Evolutionary conservation across 2,888 invertebrate species (phyloP), one percentile per base, ranked within the genome.

Genomic region (Thecocarcelia acutangulata): DNA sequence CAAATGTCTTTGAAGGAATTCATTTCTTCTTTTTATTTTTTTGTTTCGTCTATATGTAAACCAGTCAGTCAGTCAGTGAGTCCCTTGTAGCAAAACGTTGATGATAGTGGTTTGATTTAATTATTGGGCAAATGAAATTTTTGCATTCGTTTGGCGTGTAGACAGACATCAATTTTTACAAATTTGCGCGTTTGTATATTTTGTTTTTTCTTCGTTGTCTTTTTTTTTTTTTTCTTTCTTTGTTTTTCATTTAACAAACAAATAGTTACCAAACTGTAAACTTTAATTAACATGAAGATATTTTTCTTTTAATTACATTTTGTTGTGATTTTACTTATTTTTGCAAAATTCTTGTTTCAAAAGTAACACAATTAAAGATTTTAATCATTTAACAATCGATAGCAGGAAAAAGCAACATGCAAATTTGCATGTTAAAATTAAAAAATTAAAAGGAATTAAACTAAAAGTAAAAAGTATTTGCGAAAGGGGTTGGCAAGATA

Each of bases 121-220:
- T 78, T 75, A 78, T 81, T 83, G 75, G 76, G 74, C 75, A 58
- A 78, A 28, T 52, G 69, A 69, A 76, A 69, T 61, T 61, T 68
- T 61, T 73, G 56, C 61, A 42, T 63, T 63, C 69, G 56, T 80
- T 79, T 82, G 79, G 82, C 82, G 82, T 82, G 82, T 82, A 82
- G 82, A 82, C 82, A 82, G 82, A 78, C 82, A 75, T 82, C 82
- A 82, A 82, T 82, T 82, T 82, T 69, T 82, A 82, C 79, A 82
- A 82, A 82, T 82, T 82, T 82, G 79, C 82, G 82, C 82, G 82
- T 82, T 82, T 82, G 82, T 82, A 33, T 28, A 42, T 12, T 19
- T 42, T 2, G 48, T 56, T 8, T 56, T 56, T 70, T 28, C 1
- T 17, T 33, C 9, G 5, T 15, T 15, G n/a, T 37, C 19, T 61